Evolutionary conservation across 2,113 vertebrate genomes (phyloP).

Genomic region (Ophiodon elongatus): DNA sequence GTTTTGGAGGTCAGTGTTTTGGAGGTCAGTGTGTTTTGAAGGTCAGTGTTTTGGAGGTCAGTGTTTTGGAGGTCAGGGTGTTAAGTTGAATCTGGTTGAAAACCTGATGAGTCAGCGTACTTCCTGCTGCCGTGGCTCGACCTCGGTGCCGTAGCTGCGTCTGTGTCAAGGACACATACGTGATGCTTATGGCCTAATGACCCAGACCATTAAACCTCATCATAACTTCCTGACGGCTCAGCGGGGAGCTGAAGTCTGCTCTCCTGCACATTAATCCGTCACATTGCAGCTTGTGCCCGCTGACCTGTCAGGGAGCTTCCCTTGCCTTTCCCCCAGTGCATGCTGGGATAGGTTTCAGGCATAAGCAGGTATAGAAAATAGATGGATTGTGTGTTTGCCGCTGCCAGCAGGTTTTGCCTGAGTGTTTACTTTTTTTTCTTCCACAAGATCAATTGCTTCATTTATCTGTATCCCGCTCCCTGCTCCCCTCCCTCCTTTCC

Average conservation of each 20-base stretch:
- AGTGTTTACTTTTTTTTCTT: neutral
- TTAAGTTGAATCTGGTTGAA: neutral
- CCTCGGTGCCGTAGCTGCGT: too few species aligned
- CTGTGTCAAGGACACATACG: too few species aligned
- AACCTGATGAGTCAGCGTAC: neutral
- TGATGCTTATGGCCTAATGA: constrained; percentile 2
- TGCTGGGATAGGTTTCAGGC: constrained; percentile 15
- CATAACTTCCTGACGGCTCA: neutral
- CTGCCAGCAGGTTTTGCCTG: neutral
- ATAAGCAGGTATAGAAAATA: neutral
- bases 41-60: neutral
- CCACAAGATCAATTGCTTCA: constrained; percentile 10
- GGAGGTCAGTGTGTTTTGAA: too few species aligned
- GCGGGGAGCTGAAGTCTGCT: neutral
- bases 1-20: too few species aligned
- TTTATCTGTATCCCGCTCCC: constrained; percentile 11
- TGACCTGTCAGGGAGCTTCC: neutral
- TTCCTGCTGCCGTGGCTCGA: neutral
- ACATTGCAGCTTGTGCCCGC: neutral
- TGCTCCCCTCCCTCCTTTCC: too few species aligned
- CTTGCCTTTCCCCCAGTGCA: constrained; percentile 3
- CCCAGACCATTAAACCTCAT: neutral
- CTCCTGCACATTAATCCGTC: neutral
- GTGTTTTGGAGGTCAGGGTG: neutral
- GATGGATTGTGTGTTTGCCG: neutral